Evolutionary conservation across 1,140 invertebrate genomes (phyloP), one percentile per base, ranked within the genome.

Genomic region (Laupala kohalensis): DNA sequence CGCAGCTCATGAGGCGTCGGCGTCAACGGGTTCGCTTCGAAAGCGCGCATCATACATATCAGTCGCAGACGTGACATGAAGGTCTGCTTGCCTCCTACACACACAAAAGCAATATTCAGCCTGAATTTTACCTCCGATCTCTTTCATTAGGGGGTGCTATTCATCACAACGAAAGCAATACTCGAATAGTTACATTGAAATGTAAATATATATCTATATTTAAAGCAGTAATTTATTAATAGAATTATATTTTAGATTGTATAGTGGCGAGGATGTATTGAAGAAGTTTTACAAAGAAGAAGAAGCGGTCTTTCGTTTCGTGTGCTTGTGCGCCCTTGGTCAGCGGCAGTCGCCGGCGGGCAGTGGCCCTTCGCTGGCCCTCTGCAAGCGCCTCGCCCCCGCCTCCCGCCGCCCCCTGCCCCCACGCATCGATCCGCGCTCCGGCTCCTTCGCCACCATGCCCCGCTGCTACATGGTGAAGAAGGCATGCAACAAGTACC

Each of bases 391-490:
- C 15, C 0, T 68, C 67, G 25, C 6, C n/a, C n/a, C 6, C 1
- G 6, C 6, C 4, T 68, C 27, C 27, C 25, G 1, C 15, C 23
- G 24, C n/a, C 24, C 5, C 24, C 9, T 68, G 6, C 28, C 5
- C 25, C 13, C 3, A 68, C 9, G 26, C 19, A 6, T 29, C 9
- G 9, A 19, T 3, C 6, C 0, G 23, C 24, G 6, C 19, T 6
- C 6, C 27, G 28, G 6, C 3, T 28, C 2, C 4, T 19, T 1
- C 13, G 24, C 29, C 63, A 67, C 23, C 6, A 72, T 84, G 83
- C 84, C 84, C 73, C 82, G 83, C 29, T 84, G 83, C 75, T 85
- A 85, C 72, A 84, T 84, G 84, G 84, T 84, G 72, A 85, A 84
- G 78, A 85, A 85, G 73, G 78, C 82, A 62, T 83, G 82, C 81